Base-by-base conservation (phyloP, 2,113 vertebrate species). In the Perca flavescens region DNA sequence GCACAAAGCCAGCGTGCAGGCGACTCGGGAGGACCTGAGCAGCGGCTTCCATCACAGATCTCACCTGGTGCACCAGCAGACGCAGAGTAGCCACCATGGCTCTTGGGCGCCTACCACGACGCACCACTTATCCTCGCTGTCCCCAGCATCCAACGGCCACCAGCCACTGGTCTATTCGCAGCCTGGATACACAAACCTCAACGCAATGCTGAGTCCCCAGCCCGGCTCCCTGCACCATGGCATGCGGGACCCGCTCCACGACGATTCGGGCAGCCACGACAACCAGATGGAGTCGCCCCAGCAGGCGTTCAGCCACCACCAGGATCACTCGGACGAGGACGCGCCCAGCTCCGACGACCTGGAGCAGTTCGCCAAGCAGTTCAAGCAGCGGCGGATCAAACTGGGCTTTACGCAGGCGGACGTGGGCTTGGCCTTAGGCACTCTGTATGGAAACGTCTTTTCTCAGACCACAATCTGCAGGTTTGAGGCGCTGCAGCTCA, bases 291-390 rank as follows among this genome's bases (percentile, higher is more conserved):
- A 96, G 91, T 96, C 96, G 11, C 96, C 96, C 11, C 96, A 96
- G 92, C 93, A 97, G 95, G 96, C 97, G 76, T 96, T 97, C 94
- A 94, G 97, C 85, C 95, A 97, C 90, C 97, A 97, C 82, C 96
- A 97, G 91, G 97, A 99, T 93, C 97, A 97, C 94, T 97, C 97
- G 79, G 97, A 99, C 88, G 98, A 99, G 95, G 98, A 99, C 90
- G 96, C 97, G 86, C 98, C 98, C 88, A 99, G 96, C 94, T 99
- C 98, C 75, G 98, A 99, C 94, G 98, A 99, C 96, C 95, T 99
- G 94, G 98, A 99, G 97, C 97, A 98, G 94, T 99, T 99, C 93
- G 98, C 98, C 94, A 99, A 99, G 94, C 98, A 99, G 96, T 99
- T 99, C 95, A 99, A 99, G 91, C 98, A 99, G 96, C 96, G 97